phyloP scores from a whole-genome alignment of 2,113 vertebrate species.

The Motacilla tschutschensis region DNA sequence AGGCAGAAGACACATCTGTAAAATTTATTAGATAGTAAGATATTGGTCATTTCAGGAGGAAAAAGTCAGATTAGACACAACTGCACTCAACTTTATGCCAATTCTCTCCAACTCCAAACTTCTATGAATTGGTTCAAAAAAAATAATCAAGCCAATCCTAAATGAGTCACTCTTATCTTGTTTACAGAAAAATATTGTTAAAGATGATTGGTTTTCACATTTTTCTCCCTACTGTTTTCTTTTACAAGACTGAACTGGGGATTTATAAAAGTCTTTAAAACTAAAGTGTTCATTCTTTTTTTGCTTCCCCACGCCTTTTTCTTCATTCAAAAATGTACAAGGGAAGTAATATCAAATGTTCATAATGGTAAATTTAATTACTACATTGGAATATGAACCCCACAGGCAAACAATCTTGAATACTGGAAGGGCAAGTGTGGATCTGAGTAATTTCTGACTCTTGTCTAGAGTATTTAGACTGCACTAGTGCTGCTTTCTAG shows the following conservation, averaged over 20 bases:
- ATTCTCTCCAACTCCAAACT: background rate
- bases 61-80: background rate
- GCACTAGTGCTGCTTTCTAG: background rate
- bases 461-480: background rate
- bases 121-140: background rate
- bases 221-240: background rate
- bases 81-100: background rate
- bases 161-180: background rate
- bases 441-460: background rate
- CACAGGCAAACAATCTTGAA: background rate
- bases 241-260: background rate
- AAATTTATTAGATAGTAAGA: background rate
- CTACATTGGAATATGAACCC: background rate
- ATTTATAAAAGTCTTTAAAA: background rate
- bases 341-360: background rate
- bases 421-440: background rate
- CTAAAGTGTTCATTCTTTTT: background rate
- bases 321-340: background rate
- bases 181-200: background rate
- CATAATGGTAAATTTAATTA: constrained; percentile 2
- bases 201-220: background rate
- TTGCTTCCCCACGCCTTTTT: background rate
- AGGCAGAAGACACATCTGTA: background rate
- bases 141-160: background rate
- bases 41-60: background rate